Base-by-base conservation (phyloP, 2,888 invertebrate species). In the Megalurothrips usitatus region DNA sequence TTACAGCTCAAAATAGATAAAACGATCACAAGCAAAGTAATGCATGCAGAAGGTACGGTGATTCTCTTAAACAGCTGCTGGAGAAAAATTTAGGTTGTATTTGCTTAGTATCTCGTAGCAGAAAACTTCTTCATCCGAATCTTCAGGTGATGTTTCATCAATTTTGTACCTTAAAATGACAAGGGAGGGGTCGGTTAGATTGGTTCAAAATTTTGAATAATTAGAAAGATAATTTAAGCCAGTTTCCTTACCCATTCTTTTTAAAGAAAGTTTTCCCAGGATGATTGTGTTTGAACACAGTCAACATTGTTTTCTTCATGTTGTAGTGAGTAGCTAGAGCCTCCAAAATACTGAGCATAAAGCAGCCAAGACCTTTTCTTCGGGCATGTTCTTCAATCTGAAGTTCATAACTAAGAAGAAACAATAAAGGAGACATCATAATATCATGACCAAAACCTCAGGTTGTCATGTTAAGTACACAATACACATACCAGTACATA, bases 241-340 rank as follows among this genome's bases (percentile, higher is more conserved):
- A 58, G 58, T 58, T 43, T 23, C 43, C 52, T 10, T 79, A 75
- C 68, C 68, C 80, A 52, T 80, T 80, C 26, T 80, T 81, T 47
- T 80, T 80, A 19, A 80, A 52, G 26, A 78, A 58, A 43, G 63
- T 63, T 86, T 87, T 89, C 94, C 94, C 93, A 93, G 85, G 94
- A 90, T 81, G 90, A 88, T 96, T 96, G 86, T 93, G 91, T 85
- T 94, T 94, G 84, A 96, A 91, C 80, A 94, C 93, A 14, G 96
- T 96, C 84, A 96, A 89, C 81, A 96, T 91, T 79, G 96, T 94
- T 89, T 93, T 94, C 84, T 90, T 90, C 94, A 96, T 94, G 84
- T 90, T 90, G 85, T 92, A 92, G 82, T 91, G 91, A 85, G 88
- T 90, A 79, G 94, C 95, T 82, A 97, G 90, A 80, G 91, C 88